A percentile compares a stretch with the other conserved stretches of the same genome.
phyloP scores from a whole-genome alignment of 1,140 invertebrate genomes.

The Drosophila grimshawi region DNA sequence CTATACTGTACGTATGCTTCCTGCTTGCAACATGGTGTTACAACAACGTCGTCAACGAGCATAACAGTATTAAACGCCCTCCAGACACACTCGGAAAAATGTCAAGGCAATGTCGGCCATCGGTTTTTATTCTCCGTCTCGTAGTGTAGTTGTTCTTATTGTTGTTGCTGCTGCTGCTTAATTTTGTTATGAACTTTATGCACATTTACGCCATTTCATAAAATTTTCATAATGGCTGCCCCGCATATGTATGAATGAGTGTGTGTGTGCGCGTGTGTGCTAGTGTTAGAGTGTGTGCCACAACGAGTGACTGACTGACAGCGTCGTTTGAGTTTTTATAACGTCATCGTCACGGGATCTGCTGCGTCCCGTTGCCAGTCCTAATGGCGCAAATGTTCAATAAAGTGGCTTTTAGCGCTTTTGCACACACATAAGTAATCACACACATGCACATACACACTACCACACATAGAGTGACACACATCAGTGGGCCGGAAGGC shows the following conservation, averaged over 20 bases:
- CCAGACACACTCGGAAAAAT: slow-evolving; percentile 24
- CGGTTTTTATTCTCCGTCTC: slow-evolving; percentile 5
- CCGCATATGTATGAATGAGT: background rate
- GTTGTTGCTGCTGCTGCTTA: slow-evolving; percentile 54
- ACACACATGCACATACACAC: slow-evolving; percentile 3
- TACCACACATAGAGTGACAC: background rate
- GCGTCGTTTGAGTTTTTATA: slow-evolving; percentile 71
- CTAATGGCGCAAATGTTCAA: slow-evolving; percentile 82
- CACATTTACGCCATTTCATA: slow-evolving; percentile 80
- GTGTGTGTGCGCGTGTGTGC: background rate
- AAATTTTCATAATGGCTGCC: slow-evolving; percentile 76
- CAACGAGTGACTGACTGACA: slow-evolving; percentile 61
- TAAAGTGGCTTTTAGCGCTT: slow-evolving; percentile 79
- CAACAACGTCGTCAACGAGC: background rate
- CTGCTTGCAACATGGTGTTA: background rate
- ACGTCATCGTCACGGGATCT: slow-evolving; percentile 56
- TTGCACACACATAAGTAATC: slow-evolving; percentile 28
- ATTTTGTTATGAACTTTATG: slow-evolving; percentile 74
- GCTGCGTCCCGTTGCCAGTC: slow-evolving; percentile 45
- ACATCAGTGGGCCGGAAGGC: slow-evolving; percentile 22
- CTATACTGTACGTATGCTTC: too few species aligned
- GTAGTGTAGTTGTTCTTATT: background rate
- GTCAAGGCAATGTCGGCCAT: slow-evolving; percentile 52
- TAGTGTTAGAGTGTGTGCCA: slow-evolving; percentile 18
- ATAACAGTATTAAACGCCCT: slow-evolving; percentile 1